Conservation (phyloP, 2,888 invertebrate species). For the Electrophaes corylata region DNA sequence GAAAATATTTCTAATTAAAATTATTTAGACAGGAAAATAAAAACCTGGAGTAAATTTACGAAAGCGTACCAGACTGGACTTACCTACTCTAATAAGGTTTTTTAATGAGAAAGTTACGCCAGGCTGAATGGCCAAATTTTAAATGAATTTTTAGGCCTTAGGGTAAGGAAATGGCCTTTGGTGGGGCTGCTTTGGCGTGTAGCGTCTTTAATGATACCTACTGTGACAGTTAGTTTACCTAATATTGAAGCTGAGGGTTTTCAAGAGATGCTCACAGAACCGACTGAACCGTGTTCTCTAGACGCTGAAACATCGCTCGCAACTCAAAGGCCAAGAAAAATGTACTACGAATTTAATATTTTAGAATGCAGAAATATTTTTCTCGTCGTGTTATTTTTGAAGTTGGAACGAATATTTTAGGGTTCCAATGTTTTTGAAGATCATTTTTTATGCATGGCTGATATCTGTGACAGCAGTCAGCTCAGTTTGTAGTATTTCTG, state of each 20-base stretch:
- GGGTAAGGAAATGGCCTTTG: neutral
- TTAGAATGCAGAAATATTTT: neutral
- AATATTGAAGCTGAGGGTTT: neutral
- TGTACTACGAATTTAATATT: conserved; percentile 1
- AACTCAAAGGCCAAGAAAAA: conserved; percentile 4
- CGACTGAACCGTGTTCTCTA: neutral
- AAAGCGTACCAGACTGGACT: neutral
- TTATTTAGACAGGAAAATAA: too few species aligned
- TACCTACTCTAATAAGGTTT: neutral
- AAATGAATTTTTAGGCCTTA: neutral
- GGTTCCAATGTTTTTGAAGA: too few species aligned
- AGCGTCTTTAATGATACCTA: neutral
- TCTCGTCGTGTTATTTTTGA: neutral
- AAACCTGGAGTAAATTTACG: too few species aligned
- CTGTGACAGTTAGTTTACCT: neutral
- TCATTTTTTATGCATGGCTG: too few species aligned
- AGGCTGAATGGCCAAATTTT: neutral
- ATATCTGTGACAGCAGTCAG: too few species aligned
- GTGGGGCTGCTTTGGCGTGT: neutral
- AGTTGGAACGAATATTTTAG: too few species aligned
- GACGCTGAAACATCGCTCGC: neutral
- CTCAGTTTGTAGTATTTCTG: too few species aligned
- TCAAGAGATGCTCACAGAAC: neutral
- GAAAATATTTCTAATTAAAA: too few species aligned
- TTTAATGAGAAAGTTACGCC: neutral